Evolutionary conservation across 2,797 vertebrate genomes (phyloP).

Genomic region (Gephyroberyx darwinii): DNA sequence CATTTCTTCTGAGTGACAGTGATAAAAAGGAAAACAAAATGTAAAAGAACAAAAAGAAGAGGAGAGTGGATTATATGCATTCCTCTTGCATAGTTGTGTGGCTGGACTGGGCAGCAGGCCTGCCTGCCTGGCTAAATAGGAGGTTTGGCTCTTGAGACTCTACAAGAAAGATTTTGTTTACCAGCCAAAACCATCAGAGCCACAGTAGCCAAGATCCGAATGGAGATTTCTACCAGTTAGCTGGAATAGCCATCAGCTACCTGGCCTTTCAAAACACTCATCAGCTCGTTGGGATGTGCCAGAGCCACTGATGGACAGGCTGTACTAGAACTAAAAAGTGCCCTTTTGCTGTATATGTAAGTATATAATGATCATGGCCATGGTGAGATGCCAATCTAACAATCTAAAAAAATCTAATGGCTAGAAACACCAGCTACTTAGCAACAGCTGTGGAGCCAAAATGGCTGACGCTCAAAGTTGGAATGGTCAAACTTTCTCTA

Average conservation of each 20-base stretch:
- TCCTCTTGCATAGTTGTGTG: slow-evolving; percentile 87
- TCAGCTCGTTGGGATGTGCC: neutral
- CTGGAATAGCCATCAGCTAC: slow-evolving; percentile 11
- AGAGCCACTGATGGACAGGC: slow-evolving; percentile 34
- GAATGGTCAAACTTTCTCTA: slow-evolving; percentile 36
- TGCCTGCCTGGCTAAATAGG: slow-evolving; percentile 70
- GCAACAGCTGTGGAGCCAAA: slow-evolving; percentile 8
- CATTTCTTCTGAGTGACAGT: slow-evolving; percentile 65
- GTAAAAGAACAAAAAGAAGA: slow-evolving; percentile 25
- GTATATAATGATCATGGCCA: neutral
- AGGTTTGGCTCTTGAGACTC: slow-evolving; percentile 66
- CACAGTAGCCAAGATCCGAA: slow-evolving; percentile 56
- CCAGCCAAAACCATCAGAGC: slow-evolving; percentile 63
- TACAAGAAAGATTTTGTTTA: slow-evolving; percentile 72
- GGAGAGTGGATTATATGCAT: slow-evolving; percentile 78
- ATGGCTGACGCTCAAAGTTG: slow-evolving; percentile 22
- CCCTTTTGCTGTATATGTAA: neutral
- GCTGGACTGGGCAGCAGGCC: slow-evolving; percentile 77
- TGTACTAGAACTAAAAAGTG: slow-evolving; percentile 24
- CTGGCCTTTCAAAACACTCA: neutral
- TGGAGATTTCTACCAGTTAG: slow-evolving; percentile 53
- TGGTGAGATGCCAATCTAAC: slow-evolving; percentile 9
- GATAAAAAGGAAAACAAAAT: slow-evolving; percentile 53
- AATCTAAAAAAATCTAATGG: slow-evolving; percentile 11
- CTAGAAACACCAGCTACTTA: slow-evolving; percentile 19